Percentiles rank a stretch among this genome's conserved stretches.
phyloP scores from a whole-genome alignment of 92 coral and sea anemone species.

The Micromussa lordhowensis region DNA sequence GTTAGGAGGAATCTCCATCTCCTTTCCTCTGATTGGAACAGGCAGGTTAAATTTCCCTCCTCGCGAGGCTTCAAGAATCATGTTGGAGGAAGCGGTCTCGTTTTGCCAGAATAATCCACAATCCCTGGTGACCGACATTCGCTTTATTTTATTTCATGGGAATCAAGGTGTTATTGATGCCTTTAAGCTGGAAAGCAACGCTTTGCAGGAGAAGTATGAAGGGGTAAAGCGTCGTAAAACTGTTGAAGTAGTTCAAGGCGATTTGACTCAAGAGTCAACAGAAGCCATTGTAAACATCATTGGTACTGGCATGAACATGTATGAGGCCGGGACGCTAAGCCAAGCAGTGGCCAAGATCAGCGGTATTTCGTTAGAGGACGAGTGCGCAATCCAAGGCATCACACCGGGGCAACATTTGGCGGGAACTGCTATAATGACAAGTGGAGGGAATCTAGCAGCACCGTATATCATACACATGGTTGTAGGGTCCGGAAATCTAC shows the following conservation, averaged over 20 bases:
- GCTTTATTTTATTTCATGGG: constrained; percentile 75
- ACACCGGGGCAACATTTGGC: constrained; percentile 54
- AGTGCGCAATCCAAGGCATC: constrained; percentile 19
- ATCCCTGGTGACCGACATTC: constrained; percentile 59
- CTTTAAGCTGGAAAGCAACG: constrained; percentile 58
- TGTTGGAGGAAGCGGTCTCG: constrained; percentile 67
- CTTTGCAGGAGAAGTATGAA: neutral
- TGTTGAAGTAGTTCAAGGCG: constrained; percentile 21
- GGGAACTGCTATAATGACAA: constrained; percentile 71
- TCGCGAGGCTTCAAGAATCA: constrained; percentile 57
- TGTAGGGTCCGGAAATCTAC: constrained; percentile 26
- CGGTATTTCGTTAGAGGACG: constrained; percentile 56
- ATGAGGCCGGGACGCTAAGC: constrained; percentile 13
- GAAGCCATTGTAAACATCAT: constrained; percentile 39
- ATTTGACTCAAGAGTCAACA: constrained; percentile 10
- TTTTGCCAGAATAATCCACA: constrained; percentile 46
- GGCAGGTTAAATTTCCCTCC: constrained; percentile 76
- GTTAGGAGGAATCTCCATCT: constrained; percentile 59
- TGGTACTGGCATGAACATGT: constrained; percentile 11
- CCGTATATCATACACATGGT: constrained; percentile 55
- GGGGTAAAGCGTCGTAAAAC: neutral
- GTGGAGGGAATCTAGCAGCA: constrained; percentile 54
- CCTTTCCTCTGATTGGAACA: constrained; percentile 90
- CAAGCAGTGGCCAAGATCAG: constrained; percentile 30
- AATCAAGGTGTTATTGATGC: constrained; percentile 67